Evolutionary conservation across 2,113 vertebrate species (phyloP).

Genomic region (Cyprinodon variegatus): DNA sequence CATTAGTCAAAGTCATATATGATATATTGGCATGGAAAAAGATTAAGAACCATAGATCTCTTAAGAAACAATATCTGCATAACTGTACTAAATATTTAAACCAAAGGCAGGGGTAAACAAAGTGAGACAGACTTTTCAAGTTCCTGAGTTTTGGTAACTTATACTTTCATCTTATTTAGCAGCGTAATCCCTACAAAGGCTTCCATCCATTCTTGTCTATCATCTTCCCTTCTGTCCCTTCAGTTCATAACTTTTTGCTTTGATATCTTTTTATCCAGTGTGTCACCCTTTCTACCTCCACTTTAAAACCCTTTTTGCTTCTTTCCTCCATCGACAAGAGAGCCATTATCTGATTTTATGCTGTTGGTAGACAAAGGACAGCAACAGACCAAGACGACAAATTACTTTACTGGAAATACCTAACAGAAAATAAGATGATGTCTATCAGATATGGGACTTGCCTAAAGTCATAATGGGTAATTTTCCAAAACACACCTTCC

Average conservation of each 20-base stretch:
- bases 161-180: constrained; percentile 58
- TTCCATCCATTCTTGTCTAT: constrained; percentile 10
- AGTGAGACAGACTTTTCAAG: constrained; percentile 27
- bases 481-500: too few relatives aligned
- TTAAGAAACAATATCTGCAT: background rate
- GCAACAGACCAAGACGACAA: background rate
- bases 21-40: background rate
- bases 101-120: background rate
- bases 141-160: constrained; percentile 57
- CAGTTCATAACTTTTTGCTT: constrained; percentile 20
- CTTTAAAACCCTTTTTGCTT: constrained; percentile 1
- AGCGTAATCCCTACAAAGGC: constrained; percentile 14
- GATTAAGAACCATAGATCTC: background rate
- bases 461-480: too few relatives aligned
- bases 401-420: background rate
- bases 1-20: background rate
- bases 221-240: background rate
- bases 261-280: constrained; percentile 24
- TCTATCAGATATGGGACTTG: too few relatives aligned
- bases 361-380: constrained; percentile 8
- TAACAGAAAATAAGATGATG: background rate
- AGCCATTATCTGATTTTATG: constrained; percentile 38
- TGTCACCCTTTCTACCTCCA: constrained; percentile 7
- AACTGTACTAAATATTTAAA: background rate
- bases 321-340: constrained; percentile 25